Base-by-base conservation (phyloP, 2,888 invertebrate species). In the Pristionchus entomophagus region DNA sequence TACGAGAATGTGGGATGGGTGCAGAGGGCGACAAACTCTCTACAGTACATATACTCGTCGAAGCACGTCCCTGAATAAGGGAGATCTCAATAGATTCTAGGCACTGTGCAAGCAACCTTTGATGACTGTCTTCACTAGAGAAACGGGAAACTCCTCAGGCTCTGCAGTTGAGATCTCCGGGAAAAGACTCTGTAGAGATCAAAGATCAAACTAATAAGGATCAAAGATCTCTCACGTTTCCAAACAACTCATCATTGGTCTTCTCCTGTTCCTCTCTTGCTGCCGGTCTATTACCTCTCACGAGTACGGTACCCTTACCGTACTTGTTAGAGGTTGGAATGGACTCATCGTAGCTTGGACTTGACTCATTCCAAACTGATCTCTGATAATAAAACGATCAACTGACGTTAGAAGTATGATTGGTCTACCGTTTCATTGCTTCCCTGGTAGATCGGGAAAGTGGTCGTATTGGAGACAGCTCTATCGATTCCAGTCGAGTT, bases 21-120 rank as follows among this genome's bases (percentile, higher is more conserved):
- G 84, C 91, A 91, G n/a, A 91, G 88, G 3, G 90, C 87, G 22
- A 84, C 86, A 85, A 90, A 90, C 69, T 91, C 91, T 14, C 88
- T 73, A 86, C 91, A 91, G 85, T 91, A 91, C 17, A 90, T 88
- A 86, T 91, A 91, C 81, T 90, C 90, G 77, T 91, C 90, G 87
- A 88, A 91, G 56, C 91, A 91, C 19, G 86, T 90, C 10, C 90
- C 90, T 89, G 73, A 41, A 87, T 45, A 1, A 26, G 10, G 35
- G 8, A 32, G 2, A 22, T 84, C 35, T 26, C n/a, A 6, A 14
- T 29, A 6, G 65, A 65, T 29, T 29, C 17, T 29, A 6, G 29
- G 29, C 65, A 8, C 17, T 29, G 12, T 12, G 12, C 65, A 22
- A 51, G 3, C 22, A 10, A 88, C 88, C 88, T 87, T 84, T 87